phyloP scores from a whole-genome alignment of 2,113 vertebrate species.

The Dasyornis broadbenti region DNA sequence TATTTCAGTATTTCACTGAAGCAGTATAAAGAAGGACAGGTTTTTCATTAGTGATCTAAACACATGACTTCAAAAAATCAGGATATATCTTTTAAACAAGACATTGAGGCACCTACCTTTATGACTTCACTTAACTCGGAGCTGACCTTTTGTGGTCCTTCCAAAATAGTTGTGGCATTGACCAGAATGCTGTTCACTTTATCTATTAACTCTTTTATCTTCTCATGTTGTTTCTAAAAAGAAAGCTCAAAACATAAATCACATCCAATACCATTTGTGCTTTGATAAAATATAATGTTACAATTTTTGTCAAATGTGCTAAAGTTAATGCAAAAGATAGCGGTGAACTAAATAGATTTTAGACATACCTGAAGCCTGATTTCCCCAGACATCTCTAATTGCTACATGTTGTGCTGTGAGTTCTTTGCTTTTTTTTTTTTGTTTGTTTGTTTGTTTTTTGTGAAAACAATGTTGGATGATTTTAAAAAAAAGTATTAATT shows the following conservation, averaged over 20 bases:
- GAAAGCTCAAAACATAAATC: not conserved
- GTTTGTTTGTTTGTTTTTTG: not conserved
- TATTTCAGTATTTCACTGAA: not conserved
- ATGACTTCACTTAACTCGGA: slow-evolving; percentile 75
- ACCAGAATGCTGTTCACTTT: slow-evolving; percentile 70
- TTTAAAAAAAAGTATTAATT: not conserved
- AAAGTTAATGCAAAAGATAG: not conserved
- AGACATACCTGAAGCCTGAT: not conserved
- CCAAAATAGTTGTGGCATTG: slow-evolving; percentile 60
- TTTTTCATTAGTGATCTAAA: not conserved
- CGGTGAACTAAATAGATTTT: not conserved
- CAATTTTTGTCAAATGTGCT: not conserved
- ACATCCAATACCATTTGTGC: not conserved
- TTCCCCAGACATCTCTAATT: not conserved
- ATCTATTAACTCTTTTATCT: slow-evolving; percentile 65
- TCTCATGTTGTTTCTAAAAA: slow-evolving; percentile 73
- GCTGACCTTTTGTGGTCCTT: slow-evolving; percentile 49
- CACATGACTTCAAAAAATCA: not conserved
- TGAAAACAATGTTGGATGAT: not conserved
- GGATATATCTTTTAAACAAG: not conserved
- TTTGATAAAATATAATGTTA: not conserved
- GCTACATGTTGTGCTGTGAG: not conserved
- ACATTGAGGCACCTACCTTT: slow-evolving; percentile 71
- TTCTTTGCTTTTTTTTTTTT: not conserved
- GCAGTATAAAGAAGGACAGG: not conserved